Conservation (phyloP, 2,888 invertebrate genomes). For the Sinotaia quadrata region DNA sequence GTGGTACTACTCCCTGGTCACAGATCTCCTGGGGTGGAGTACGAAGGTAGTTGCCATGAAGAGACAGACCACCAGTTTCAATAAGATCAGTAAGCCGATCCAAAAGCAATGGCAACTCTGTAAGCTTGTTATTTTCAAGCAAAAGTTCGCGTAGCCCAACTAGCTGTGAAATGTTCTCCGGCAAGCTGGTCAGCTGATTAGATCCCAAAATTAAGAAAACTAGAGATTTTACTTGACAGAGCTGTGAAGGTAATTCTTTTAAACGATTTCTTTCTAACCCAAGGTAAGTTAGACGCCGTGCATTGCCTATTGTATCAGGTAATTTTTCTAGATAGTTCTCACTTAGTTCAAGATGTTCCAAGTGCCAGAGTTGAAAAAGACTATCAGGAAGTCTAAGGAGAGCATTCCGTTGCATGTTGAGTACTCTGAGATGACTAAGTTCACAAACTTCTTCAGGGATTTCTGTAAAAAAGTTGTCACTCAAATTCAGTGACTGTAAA, state of each 20-base stretch:
- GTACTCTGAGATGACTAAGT: slow-evolving; percentile 50
- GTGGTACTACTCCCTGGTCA: slow-evolving; percentile 51
- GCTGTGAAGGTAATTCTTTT: slow-evolving; percentile 45
- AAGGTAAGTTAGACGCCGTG: slow-evolving; percentile 51
- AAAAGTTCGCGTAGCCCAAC: slow-evolving; percentile 51
- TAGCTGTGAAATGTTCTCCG: slow-evolving; percentile 54
- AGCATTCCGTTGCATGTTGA: slow-evolving; percentile 61
- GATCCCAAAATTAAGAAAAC: slow-evolving; percentile 42
- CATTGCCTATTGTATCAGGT: slow-evolving; percentile 39
- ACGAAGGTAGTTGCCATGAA: slow-evolving; percentile 52
- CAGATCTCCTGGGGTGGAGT: slow-evolving; percentile 61
- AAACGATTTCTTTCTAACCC: slow-evolving; percentile 54
- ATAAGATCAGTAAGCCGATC: slow-evolving; percentile 54
- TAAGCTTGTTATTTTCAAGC: slow-evolving; percentile 54
- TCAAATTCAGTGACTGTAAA: slow-evolving; percentile 51
- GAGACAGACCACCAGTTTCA: slow-evolving; percentile 47
- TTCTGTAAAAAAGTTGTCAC: slow-evolving; percentile 63
- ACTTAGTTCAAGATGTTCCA: slow-evolving; percentile 58
- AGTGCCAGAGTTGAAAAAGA: slow-evolving; percentile 53
- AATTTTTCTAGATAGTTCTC: slow-evolving; percentile 60
- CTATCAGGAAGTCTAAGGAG: slow-evolving; percentile 58
- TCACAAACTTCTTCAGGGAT: slow-evolving; percentile 56
- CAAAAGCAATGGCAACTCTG: slow-evolving; percentile 53
- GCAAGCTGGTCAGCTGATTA: slow-evolving; percentile 48
- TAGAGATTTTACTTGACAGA: slow-evolving; percentile 48